Base-by-base conservation (phyloP, 2,113 vertebrate genomes). In the Tupaia chinensis region DNA sequence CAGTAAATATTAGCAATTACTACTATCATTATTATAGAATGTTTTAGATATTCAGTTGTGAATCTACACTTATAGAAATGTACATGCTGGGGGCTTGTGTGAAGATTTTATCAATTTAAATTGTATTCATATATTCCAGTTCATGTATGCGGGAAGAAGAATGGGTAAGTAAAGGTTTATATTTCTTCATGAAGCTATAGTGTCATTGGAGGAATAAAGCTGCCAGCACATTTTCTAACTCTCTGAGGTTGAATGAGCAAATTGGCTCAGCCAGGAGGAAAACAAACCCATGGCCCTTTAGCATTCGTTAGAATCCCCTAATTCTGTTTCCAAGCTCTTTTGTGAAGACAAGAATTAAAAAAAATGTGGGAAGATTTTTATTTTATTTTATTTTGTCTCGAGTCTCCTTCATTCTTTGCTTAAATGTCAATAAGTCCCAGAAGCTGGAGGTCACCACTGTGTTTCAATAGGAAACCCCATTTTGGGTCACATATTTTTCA, bases 401-500 rank as follows among this genome's bases (percentile, higher is more conserved):
- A 34, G 97, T 94, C n/a, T 96, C 19, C 89, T 97, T 54, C 56
- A 32, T 95, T 96, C 95, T 66, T 60, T 86, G 32, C 87, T 97
- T 94, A 93, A 95, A 95, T 92, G 81, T 92, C 70, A 82, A 0
- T 85, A 89, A 87, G 69, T 91, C 94, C 92, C 34, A 73, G 54
- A 94, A 92, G 89, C 74, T 73, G 78, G 69, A 90, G 90, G 90
- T 97, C 90, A 95, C 93, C 77, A 54, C 53, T 25, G 83, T 56
- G 61, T 93, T 96, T 98, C 94, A 94, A n/a, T 90, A 95, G 97
- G 96, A 97, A 95, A 82, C 80, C 89, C 70, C 54, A 8, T 76
- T 84, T 95, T 1, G 44, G 83, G 84, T 66, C 61, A 87, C 87
- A 76, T 72, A 94, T 78, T 97, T 95, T 94, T 94, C 92, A 95